Conservation (phyloP, 2,888 invertebrate species). For the Eubasilissa splendida region DNA sequence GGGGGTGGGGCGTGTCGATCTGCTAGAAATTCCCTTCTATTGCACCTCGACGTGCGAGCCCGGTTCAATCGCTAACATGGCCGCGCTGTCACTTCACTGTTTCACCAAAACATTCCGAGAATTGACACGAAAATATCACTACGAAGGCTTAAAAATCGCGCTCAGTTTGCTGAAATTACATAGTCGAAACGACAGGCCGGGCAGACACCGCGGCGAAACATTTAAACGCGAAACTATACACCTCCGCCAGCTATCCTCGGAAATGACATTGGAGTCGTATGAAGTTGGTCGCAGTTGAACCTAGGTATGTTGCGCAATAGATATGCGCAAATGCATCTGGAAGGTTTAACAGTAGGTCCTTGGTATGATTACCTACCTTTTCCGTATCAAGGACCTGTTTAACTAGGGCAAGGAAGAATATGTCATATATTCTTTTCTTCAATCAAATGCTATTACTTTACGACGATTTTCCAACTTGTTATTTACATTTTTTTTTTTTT, state of each 20-base stretch:
- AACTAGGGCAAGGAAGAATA: constrained; percentile 17
- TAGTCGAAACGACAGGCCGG: constrained; percentile 28
- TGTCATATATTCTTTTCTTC: neutral
- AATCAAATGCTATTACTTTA: neutral
- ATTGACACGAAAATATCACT: constrained; percentile 38
- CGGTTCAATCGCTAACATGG: constrained; percentile 46
- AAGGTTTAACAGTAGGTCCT: constrained; percentile 38
- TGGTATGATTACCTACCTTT: constrained; percentile 1
- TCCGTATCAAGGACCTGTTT: constrained; percentile 10
- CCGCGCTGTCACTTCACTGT: constrained; percentile 48
- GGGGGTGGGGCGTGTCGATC: constrained; percentile 54
- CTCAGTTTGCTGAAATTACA: constrained; percentile 33
- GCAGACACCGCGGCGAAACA: constrained; percentile 33
- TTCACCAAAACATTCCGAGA: constrained; percentile 39
- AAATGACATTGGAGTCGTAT: constrained; percentile 52
- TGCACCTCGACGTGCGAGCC: constrained; percentile 44
- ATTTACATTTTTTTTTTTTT: no score
- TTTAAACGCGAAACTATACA: constrained; percentile 47
- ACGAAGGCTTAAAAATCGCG: constrained; percentile 16
- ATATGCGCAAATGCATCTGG: constrained; percentile 47
- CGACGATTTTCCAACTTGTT: no score
- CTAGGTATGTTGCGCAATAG: constrained; percentile 49
- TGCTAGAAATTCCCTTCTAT: constrained; percentile 45
- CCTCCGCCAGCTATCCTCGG: constrained; percentile 40
- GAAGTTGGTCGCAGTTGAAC: constrained; percentile 46